Percentiles rank a stretch among this genome's conserved stretches.
phyloP scores from a whole-genome alignment of 2,797 vertebrate genomes.

The Sebastes melanostomus region DNA sequence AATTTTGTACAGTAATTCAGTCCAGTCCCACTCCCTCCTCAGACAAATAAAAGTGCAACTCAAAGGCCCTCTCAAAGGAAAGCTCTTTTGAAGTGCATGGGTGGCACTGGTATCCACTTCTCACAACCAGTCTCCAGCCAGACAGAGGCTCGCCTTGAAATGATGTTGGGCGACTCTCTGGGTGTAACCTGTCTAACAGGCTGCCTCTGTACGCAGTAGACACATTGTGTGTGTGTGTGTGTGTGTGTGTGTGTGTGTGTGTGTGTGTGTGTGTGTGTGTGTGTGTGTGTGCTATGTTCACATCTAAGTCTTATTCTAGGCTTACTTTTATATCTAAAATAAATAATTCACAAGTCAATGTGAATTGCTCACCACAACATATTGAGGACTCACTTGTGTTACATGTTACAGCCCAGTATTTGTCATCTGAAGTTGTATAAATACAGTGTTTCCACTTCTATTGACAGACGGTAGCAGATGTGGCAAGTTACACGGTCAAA shows the following conservation, averaged over 20 bases:
- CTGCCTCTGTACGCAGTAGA: conserved; percentile 20
- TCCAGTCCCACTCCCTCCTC: background rate
- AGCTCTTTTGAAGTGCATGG: conserved; percentile 27
- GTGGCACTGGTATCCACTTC: conserved; percentile 30
- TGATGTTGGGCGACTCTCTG: conserved; percentile 44
- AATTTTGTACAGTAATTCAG: background rate
- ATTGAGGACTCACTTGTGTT: background rate
- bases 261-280: conserved; percentile 28
- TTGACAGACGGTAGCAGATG: background rate
- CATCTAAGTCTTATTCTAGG: background rate
- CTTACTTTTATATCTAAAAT: background rate
- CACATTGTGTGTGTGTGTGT: background rate
- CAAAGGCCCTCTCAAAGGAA: background rate
- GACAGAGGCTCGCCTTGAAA: conserved; percentile 36
- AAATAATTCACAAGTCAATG: background rate
- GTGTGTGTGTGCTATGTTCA: background rate
- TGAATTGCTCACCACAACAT: background rate
- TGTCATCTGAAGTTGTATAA: background rate
- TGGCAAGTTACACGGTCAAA: background rate
- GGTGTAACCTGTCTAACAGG: conserved; percentile 66
- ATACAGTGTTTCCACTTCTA: background rate
- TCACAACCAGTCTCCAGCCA: conserved; percentile 28
- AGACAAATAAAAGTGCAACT: conserved; percentile 17
- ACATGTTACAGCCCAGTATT: background rate
- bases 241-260: background rate